Conservation (phyloP, 2,797 vertebrate genomes). For the Scyliorhinus canicula region DNA sequence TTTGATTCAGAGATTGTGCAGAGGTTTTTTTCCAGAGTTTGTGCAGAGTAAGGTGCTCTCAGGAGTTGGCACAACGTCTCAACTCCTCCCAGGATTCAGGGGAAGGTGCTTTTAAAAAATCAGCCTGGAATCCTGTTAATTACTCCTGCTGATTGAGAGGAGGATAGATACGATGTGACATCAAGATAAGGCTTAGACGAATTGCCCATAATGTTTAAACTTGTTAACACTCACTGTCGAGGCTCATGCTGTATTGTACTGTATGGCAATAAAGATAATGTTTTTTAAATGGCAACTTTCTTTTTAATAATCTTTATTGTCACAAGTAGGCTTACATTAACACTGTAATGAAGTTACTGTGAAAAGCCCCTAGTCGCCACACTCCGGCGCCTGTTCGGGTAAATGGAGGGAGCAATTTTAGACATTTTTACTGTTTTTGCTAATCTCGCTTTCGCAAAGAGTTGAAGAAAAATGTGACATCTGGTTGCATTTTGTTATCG, state of each 20-base stretch:
- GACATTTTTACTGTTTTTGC: neutral
- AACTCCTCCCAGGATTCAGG: neutral
- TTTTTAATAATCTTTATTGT: too few relatives aligned
- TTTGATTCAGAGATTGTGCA: neutral
- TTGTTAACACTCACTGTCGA: neutral
- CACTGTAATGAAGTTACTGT: too few relatives aligned
- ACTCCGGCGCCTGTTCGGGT: too few relatives aligned
- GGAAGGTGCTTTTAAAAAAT: neutral
- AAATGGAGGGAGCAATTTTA: constrained; percentile 11
- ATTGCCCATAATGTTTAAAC: neutral
- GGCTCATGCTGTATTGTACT: too few relatives aligned
- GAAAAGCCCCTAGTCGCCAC: too few relatives aligned
- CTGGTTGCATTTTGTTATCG: neutral
- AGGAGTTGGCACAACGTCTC: neutral
- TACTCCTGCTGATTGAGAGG: neutral
- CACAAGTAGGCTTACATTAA: too few relatives aligned
- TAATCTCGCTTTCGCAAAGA: neutral
- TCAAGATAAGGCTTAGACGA: neutral
- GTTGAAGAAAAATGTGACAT: neutral
- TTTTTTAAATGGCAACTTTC: too few relatives aligned
- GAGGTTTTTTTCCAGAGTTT: neutral
- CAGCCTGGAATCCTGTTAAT: neutral
- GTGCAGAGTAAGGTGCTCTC: neutral
- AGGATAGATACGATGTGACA: neutral
- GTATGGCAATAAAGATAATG: too few relatives aligned